Evolutionary conservation across 2,888 invertebrate species (phyloP).

Genomic region (Drosophila cognata): DNA sequence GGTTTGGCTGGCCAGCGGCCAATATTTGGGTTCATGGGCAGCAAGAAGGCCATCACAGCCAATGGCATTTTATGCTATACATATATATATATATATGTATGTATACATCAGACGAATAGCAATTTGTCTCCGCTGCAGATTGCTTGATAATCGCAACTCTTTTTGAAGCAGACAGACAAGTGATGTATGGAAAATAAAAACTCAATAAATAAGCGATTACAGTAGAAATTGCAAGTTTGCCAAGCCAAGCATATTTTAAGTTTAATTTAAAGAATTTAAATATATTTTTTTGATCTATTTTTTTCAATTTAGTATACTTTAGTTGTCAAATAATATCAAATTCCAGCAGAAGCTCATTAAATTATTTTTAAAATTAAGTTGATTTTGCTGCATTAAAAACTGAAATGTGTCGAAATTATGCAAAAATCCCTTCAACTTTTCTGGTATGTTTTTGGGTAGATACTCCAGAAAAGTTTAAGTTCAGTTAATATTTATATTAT

Average conservation of each 20-base stretch:
- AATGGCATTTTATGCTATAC: slow-evolving; percentile 2
- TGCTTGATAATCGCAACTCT: neutral
- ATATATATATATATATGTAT: neutral
- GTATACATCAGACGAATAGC: neutral
- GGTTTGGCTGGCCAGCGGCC: slow-evolving; percentile 3
- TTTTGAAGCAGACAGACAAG: neutral
- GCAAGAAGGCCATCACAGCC: neutral
- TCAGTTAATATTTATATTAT: neutral
- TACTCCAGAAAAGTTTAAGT: neutral
- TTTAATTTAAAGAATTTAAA: neutral
- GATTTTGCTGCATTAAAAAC: neutral
- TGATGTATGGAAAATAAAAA: neutral
- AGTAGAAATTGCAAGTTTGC: neutral
- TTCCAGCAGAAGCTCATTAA: neutral
- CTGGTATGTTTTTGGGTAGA: neutral
- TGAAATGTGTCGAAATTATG: neutral
- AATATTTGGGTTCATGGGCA: slow-evolving; percentile 8
- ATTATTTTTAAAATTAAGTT: neutral
- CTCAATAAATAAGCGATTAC: neutral
- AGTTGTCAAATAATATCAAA: neutral
- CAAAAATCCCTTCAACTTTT: fast-evolving
- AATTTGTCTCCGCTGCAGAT: neutral
- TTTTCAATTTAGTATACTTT: neutral
- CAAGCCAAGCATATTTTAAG: neutral
- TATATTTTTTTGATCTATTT: neutral